phyloP scores from a whole-genome alignment of 2,113 vertebrate species.

The Morone chrysops region DNA sequence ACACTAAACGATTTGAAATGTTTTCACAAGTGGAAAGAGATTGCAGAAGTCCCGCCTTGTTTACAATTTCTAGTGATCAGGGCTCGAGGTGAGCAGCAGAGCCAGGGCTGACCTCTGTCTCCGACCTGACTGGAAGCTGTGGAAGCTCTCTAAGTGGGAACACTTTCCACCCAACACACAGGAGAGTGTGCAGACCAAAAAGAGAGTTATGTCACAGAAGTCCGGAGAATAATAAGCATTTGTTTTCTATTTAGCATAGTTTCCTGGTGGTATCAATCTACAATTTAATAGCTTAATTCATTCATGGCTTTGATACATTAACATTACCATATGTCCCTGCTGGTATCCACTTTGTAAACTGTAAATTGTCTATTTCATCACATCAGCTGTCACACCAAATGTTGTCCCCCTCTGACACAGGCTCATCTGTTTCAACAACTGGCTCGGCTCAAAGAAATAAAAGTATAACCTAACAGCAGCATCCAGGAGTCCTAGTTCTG shows the following conservation, averaged over 20 bases:
- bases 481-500: too few species aligned
- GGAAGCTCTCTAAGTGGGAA: background rate
- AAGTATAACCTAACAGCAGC: too few species aligned
- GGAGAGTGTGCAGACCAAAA: background rate
- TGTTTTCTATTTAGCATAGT: background rate
- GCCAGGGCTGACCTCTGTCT: background rate
- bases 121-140: background rate
- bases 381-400: too few species aligned
- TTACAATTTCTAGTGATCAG: background rate
- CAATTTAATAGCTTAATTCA: background rate
- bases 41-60: slow-evolving; percentile 3
- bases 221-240: background rate
- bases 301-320: background rate
- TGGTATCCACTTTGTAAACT: background rate
- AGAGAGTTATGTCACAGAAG: background rate
- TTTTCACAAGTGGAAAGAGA: slow-evolving; percentile 22
- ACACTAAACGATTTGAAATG: background rate
- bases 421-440: too few species aligned
- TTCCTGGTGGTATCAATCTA: background rate
- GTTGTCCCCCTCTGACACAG: too few species aligned
- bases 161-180: background rate
- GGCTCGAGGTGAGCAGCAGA: background rate
- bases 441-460: too few species aligned
- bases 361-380: background rate
- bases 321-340: background rate